Conservation (phyloP, 2,797 vertebrate species). For the Florisuga fusca region DNA sequence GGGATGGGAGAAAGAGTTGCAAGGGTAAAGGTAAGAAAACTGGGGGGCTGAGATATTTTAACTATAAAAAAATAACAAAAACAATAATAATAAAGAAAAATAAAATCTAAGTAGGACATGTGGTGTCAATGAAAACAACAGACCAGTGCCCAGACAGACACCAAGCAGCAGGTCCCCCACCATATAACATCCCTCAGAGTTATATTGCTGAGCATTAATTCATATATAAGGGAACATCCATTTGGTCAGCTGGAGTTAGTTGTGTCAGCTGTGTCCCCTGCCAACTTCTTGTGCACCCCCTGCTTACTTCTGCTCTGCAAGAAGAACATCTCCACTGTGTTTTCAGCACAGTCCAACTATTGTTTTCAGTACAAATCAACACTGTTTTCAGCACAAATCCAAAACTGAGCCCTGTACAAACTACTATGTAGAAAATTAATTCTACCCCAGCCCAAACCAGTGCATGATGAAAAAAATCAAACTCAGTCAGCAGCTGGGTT, state of each 20-base stretch:
- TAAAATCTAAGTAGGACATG: neutral
- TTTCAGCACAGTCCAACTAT: neutral
- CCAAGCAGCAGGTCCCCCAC: fast-evolving
- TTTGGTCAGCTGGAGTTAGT: neutral
- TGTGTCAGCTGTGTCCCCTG: neutral
- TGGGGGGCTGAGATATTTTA: neutral
- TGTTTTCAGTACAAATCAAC: neutral
- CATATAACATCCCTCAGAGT: fast-evolving
- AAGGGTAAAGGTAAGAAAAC: neutral
- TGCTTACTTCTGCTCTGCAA: fast-evolving
- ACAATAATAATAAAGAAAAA: neutral
- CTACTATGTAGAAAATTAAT: neutral
- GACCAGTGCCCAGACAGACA: fast-evolving
- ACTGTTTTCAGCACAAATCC: neutral
- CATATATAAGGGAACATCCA: fast-evolving
- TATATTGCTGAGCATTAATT: neutral
- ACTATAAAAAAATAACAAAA: neutral
- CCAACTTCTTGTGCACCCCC: too few species aligned
- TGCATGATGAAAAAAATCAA: neutral
- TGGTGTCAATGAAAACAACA: neutral
- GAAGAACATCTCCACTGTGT: fast-evolving
- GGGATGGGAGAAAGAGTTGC: fast-evolving
- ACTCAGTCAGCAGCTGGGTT: neutral
- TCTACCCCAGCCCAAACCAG: neutral
- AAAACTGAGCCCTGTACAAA: neutral